Conservation (phyloP, 2,888 invertebrate genomes). For the Arge pagana region DNA sequence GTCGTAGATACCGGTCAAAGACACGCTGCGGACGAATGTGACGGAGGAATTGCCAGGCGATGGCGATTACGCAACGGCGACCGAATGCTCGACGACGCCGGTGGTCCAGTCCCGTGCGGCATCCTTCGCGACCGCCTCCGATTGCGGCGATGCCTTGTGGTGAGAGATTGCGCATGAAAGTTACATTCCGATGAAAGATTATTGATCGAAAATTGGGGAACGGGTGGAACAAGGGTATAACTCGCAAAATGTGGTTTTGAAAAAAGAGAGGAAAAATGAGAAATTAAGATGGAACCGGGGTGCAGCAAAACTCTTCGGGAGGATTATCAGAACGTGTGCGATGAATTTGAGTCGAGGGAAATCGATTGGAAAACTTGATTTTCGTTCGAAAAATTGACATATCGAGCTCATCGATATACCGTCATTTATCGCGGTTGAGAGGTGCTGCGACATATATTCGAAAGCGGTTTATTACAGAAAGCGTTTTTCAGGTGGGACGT, state of each 20-base stretch:
- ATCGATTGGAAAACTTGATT: neutral
- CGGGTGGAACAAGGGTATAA: too few species aligned
- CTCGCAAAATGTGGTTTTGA: too few species aligned
- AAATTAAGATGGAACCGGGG: too few species aligned
- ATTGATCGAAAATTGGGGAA: too few species aligned
- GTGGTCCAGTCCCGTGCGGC: conserved; percentile 64
- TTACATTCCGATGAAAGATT: too few species aligned
- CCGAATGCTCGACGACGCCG: conserved; percentile 69
- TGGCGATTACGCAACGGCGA: conserved; percentile 71
- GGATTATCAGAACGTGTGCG: too few species aligned
- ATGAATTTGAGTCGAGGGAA: too few species aligned
- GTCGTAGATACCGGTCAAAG: too few species aligned
- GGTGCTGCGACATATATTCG: too few species aligned
- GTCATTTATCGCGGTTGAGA: neutral
- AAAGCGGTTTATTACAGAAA: neutral
- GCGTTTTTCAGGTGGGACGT: conserved; percentile 16
- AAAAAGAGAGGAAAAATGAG: too few species aligned
- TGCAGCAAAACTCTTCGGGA: too few species aligned
- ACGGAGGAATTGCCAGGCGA: conserved; percentile 63
- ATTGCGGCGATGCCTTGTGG: conserved; percentile 61
- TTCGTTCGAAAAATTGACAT: neutral
- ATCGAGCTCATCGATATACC: neutral
- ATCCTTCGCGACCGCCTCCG: conserved; percentile 72
- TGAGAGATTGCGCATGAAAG: too few species aligned
- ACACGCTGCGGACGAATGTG: conserved; percentile 33